phyloP scores from a whole-genome alignment of 2,113 vertebrate genomes.

The Nanorana parkeri region DNA sequence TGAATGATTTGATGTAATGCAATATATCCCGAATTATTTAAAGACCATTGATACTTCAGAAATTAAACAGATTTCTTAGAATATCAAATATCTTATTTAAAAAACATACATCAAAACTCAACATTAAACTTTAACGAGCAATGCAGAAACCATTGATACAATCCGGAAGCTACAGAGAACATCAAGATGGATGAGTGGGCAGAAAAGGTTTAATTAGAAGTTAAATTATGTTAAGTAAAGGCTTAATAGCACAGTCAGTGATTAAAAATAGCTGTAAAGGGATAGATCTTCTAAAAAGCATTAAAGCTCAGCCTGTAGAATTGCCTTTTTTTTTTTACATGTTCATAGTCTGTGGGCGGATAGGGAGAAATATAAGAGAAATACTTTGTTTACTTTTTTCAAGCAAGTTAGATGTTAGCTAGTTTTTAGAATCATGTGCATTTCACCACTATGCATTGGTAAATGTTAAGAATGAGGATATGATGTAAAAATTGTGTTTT shows the following conservation, averaged over 20 bases:
- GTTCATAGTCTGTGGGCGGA: neutral
- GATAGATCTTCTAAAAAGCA: constrained; percentile 18
- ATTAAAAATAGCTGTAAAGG: constrained; percentile 30
- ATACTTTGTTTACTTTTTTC: neutral
- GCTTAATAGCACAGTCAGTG: constrained; percentile 32
- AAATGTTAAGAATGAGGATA: neutral
- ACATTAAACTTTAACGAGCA: too few species aligned
- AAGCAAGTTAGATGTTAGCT: neutral
- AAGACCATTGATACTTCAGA: too few species aligned
- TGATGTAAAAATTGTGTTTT: neutral
- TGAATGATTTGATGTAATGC: too few species aligned
- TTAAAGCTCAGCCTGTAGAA: neutral
- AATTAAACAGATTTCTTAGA: too few species aligned
- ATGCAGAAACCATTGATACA: constrained; percentile 15
- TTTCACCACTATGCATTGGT: neutral
- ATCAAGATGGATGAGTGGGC: constrained; percentile 24
- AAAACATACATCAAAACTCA: too few species aligned
- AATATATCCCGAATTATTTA: too few species aligned
- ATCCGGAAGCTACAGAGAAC: constrained; percentile 4
- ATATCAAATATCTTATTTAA: too few species aligned
- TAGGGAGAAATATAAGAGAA: neutral
- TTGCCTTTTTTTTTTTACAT: neutral
- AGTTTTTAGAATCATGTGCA: too few species aligned
- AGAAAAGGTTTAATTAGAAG: constrained; percentile 41
- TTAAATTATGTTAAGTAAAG: constrained; percentile 38